Evolutionary conservation across 2,888 invertebrate genomes (phyloP), one percentile per base, ranked within the genome.

Genomic region (Agrochola lychnidis): DNA sequence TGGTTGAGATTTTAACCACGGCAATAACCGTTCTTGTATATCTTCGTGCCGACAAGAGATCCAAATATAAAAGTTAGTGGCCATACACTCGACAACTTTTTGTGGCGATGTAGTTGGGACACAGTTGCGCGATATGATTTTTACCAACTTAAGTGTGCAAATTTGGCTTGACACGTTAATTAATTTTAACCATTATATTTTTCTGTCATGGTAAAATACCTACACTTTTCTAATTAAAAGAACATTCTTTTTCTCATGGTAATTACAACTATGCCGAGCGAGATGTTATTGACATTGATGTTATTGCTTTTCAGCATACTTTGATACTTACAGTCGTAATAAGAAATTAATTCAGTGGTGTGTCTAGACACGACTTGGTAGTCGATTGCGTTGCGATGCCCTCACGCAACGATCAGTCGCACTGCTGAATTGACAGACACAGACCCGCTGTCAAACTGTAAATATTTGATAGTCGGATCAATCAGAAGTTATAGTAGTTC

Each of bases 381-480:
- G 79, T 78, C 51, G 40, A 36, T 56, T 45, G 36, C 84, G 82
- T 81, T 81, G 81, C 73, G 79, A 82, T 48, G 82, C 82, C 82
- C 84, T 84, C 81, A 59, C 84, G 84, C 82, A 84, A 84, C 84
- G 76, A 51, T 40, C 14, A 66, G 62, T 19, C 75, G 53, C 36
- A 80, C 62, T 70, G 9, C 69, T 80, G 76, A 82, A 84, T 84
- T 82, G 71, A 62, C 10, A 48, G 0, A 19, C 4, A 57, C 4
- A 25, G 1, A 19, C 10, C 10, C 3, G 1, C n/a, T 70, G 56
- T 57, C 25, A 63, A 63, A 56, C 4, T 30, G 30, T 36, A 16
- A 22, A 40, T 74, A 53, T 42, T 76, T 61, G 66, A 30, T 19
- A 53, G 10, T 59, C 12, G 22, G n/a, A 4, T 0, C 10, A 4